A percentile compares a stretch with the other conserved stretches of the same genome.
Conservation (phyloP, 1,140 invertebrate genomes). For the Saxidomus purpurata region DNA sequence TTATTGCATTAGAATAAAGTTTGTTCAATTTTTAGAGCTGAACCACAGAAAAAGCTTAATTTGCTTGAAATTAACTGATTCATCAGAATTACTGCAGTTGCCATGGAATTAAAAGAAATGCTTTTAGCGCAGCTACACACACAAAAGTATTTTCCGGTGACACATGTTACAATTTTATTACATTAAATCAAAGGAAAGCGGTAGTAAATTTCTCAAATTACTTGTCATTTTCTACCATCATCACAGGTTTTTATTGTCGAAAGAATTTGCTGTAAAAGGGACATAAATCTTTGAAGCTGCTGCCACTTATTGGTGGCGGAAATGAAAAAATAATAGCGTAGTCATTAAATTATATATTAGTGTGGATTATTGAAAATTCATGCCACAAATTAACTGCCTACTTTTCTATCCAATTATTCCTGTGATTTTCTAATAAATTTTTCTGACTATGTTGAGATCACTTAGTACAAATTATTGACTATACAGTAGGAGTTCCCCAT, state of each 20-base stretch:
- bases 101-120: neutral
- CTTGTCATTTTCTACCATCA: slow-evolving; percentile 25
- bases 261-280: slow-evolving; percentile 5
- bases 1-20: too few species aligned
- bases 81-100: neutral
- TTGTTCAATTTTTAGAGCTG: too few species aligned
- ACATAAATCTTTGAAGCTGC: slow-evolving; percentile 1
- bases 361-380: slow-evolving; percentile 13
- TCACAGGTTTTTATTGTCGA: neutral
- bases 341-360: slow-evolving; percentile 26
- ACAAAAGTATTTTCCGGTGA: neutral
- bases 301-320: neutral
- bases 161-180: slow-evolving; percentile 18
- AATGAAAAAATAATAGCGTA: slow-evolving; percentile 19
- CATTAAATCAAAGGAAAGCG: neutral
- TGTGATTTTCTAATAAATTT: neutral
- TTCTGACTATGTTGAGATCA: too few species aligned
- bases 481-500: too few species aligned
- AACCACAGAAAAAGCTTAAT: too few species aligned
- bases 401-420: neutral
- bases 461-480: too few species aligned
- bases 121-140: neutral
- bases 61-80: too few species aligned
- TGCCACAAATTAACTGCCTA: neutral
- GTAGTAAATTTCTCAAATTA: slow-evolving; percentile 9